A percentile compares a stretch with the other conserved stretches of the same genome.
These are phyloP conservation scores for Dolichotis patagonum DNA, from an alignment of 2,113 vertebrate species.

Conservation along the genomic window DNA sequence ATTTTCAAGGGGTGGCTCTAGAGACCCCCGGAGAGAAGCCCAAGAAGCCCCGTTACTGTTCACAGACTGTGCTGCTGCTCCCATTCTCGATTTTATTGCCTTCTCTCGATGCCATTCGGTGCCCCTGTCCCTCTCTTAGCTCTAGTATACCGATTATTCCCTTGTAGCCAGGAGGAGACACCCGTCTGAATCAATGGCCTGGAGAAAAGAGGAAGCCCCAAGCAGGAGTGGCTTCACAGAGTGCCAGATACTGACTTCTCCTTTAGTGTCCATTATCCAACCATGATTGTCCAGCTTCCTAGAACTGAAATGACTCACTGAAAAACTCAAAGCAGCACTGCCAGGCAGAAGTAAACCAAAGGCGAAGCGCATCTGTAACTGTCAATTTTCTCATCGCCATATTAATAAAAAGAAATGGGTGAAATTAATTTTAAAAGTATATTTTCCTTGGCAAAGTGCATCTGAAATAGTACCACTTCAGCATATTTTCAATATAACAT, in stretches of 20 bases:
- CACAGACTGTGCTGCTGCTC: background rate
- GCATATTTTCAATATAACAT: constrained; percentile 5
- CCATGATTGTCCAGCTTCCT: background rate
- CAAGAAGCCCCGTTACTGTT: background rate
- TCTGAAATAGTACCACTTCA: constrained; percentile 1
- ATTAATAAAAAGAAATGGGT: background rate
- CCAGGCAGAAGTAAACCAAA: background rate
- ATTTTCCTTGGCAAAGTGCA: background rate
- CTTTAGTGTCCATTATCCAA: background rate
- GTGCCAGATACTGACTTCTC: background rate
- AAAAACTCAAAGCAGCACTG: background rate
- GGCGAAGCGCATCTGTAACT: background rate
- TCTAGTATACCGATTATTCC: background rate
- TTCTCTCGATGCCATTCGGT: background rate
- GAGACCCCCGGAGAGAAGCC: background rate
- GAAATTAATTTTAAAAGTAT: constrained; percentile 8
- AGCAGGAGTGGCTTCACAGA: background rate
- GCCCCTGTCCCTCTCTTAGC: background rate
- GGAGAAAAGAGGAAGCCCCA: background rate
- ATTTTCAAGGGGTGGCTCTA: constrained; percentile 11
- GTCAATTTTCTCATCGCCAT: background rate
- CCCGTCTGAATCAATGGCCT: background rate
- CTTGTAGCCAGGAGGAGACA: background rate
- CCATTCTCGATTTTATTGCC: background rate
- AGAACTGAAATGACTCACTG: background rate